Percentiles rank a stretch among this genome's conserved stretches.
phyloP scores from a whole-genome alignment of 2,797 vertebrate species.

The Tokudaia muenninki region DNA sequence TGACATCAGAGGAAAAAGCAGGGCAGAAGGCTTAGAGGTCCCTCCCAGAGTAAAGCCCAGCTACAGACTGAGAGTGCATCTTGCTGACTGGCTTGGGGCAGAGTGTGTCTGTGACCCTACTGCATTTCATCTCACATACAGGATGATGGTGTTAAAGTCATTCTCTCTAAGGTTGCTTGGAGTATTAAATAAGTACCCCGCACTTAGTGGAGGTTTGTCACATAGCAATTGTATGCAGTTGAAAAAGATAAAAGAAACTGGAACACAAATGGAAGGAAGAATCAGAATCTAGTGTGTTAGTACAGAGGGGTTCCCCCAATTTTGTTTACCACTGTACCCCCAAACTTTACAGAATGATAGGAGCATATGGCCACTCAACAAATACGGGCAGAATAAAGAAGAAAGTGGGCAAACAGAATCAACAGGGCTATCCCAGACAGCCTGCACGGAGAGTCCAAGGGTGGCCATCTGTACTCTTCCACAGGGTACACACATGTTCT shows the following conservation, averaged over 20 bases:
- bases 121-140: neutral
- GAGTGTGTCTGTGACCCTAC: neutral
- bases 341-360: neutral
- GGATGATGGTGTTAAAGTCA: neutral
- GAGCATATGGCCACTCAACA: neutral
- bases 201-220: neutral
- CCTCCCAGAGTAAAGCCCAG: neutral
- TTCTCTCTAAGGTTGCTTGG: neutral
- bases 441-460: neutral
- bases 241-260: neutral
- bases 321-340: neutral
- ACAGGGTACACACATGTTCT: neutral
- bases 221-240: neutral
- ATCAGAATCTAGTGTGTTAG: neutral
- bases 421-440: neutral
- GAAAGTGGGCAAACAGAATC: neutral
- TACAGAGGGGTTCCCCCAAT: neutral
- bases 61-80: rapidly evolving
- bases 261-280: neutral
- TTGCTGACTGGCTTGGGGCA: neutral
- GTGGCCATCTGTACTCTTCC: neutral
- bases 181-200: neutral
- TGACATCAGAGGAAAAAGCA: neutral
- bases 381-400: neutral
- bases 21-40: neutral